phyloP scores from a whole-genome alignment of 2,113 vertebrate genomes.

The Thomomys bottae region DNA sequence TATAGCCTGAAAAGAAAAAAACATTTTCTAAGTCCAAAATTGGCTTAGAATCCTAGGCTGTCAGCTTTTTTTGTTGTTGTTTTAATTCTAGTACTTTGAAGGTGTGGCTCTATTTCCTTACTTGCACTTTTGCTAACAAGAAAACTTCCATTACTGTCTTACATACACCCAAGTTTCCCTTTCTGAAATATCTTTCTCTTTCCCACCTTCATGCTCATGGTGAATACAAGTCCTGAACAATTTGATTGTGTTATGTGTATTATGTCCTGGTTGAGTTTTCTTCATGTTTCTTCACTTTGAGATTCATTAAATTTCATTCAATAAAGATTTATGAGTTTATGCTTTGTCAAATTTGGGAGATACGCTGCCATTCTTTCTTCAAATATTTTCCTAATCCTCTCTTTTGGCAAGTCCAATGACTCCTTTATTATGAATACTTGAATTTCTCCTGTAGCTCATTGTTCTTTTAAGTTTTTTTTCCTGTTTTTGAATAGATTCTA shows the following conservation, averaged over 20 bases:
- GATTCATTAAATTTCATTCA: neutral
- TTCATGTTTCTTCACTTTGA: constrained; percentile 3
- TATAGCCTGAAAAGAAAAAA: too few species aligned
- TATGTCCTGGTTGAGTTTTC: neutral
- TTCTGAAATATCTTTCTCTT: neutral
- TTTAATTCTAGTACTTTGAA: neutral
- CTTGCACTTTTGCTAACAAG: neutral
- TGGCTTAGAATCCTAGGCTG: neutral
- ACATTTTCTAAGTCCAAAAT: too few species aligned
- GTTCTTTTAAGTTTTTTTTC: neutral
- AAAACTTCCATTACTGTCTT: neutral
- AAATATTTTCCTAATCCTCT: neutral
- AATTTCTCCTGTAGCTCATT: neutral
- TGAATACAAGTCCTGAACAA: neutral
- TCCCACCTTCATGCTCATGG: neutral
- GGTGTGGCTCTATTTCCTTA: neutral
- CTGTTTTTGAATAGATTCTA: neutral
- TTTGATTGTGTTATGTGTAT: neutral
- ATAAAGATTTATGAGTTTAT: neutral
- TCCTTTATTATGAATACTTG: neutral
- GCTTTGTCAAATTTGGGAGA: neutral
- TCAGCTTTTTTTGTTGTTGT: neutral
- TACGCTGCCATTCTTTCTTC: neutral
- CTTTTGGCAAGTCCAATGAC: neutral
- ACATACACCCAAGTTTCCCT: neutral